Percentiles rank a stretch among this genome's conserved stretches.
phyloP scores from a whole-genome alignment of 1,140 invertebrate genomes.

The Tetragnatha versicolor region DNA sequence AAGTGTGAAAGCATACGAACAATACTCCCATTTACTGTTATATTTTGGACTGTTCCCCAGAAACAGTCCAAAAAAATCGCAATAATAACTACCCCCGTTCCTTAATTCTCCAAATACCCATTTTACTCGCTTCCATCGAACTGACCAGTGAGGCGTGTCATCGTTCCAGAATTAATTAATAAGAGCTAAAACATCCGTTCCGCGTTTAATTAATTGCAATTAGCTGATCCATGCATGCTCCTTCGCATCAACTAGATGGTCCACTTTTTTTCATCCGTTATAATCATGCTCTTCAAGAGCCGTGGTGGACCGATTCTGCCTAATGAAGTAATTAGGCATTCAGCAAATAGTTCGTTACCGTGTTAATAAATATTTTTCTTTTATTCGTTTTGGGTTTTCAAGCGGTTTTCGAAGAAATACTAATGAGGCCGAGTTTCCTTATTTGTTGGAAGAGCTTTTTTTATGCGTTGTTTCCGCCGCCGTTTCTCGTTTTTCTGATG shows the following conservation, averaged over 20 bases:
- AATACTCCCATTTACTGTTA: too few species aligned
- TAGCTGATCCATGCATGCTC: background rate
- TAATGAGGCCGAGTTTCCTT: background rate
- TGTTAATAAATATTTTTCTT: constrained; percentile 11
- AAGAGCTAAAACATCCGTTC: background rate
- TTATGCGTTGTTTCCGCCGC: background rate
- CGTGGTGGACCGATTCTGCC: background rate
- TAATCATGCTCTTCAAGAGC: too few species aligned
- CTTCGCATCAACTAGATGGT: background rate
- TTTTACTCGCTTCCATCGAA: too few species aligned
- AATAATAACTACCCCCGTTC: too few species aligned
- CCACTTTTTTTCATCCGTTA: background rate
- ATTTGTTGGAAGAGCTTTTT: background rate
- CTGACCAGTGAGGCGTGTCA: too few species aligned
- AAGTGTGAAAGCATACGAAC: too few species aligned
- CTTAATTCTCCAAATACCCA: too few species aligned
- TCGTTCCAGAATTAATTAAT: constrained; percentile 11
- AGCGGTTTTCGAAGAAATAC: background rate
- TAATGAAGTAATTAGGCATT: constrained; percentile 12
- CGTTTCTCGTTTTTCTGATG: too few species aligned
- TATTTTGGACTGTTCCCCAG: too few species aligned
- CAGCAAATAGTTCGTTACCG: constrained; percentile 14
- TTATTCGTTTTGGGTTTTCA: background rate
- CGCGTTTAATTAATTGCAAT: constrained; percentile 6
- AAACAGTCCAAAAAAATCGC: too few species aligned